Evolutionary conservation across 2,888 invertebrate genomes (phyloP), one percentile per base, ranked within the genome.

Genomic region (Melieria picta): DNA sequence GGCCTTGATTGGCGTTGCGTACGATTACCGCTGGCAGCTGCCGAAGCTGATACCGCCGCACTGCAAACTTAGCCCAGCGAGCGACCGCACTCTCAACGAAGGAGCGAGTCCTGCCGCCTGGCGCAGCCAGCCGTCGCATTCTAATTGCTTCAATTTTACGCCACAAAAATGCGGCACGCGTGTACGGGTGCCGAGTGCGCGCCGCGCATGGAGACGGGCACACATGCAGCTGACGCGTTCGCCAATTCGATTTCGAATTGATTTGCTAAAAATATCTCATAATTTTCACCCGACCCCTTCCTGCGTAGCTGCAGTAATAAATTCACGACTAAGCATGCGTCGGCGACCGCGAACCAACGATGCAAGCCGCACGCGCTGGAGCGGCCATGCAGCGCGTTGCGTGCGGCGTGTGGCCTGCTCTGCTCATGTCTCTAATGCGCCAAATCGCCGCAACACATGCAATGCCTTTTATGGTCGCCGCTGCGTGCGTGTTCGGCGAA

Each of bases 281-380:
- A 66, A 71, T 55, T 66, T 61, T 62, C 5, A 45, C 61, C 4
- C 16, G 45, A 7, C 16, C 42, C 4, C 46, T 65, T n/a, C 65
- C 11, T 16, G 67, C 61, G 47, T 47, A 46, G 62, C 71, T 66
- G 71, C 71, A 71, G 66, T 56, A 66, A 71, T 71, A 66, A 71
- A 71, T 71, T 62, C 30, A 2, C 30, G 30, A 30, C 30, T 30
- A 30, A 30, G 30, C 30, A 30, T 30, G 30, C 30, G 30, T 30
- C 30, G 30, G 30, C 30, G 30, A 30, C 30, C 30, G 30, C 30
- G 30, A 30, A 30, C 30, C 30, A 30, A 30, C 30, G 2, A 16
- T 16, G 16, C n/a, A n/a, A n/a, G n/a, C n/a, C n/a, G n/a, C n/a
- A n/a, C n/a, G n/a, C n/a, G n/a, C n/a, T n/a, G n/a, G n/a, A n/a